Evolutionary conservation across 2,888 invertebrate genomes (phyloP), one percentile per base, ranked within the genome.

Genomic region (Hipparchia sbordonii): DNA sequence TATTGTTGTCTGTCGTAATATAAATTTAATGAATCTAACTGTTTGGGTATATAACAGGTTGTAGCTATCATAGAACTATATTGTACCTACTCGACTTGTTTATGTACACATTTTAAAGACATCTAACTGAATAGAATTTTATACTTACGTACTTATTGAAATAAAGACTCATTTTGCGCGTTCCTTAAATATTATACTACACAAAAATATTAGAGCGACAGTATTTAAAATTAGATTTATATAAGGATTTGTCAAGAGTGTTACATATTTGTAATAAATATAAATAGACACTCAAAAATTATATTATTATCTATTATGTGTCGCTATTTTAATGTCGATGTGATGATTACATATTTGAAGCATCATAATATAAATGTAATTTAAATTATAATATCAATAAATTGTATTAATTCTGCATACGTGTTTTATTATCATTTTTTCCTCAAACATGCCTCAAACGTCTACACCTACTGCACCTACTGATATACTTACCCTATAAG

Each of bases 351-450:
- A 77, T 75, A 76, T 79, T 79, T 80, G 72, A 77, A 79, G 72
- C 77, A 79, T 79, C 79, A 79, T 75, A 52, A 46, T 48, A 77
- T 78, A 54, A 78, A 80, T 80, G 79, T 69, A 82, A 79, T 76
- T 77, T 80, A 82, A 80, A 78, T 79, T 65, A 65, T 52, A 77
- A 80, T 79, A 80, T 82, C 79, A 82, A 82, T 83, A 82, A 83
- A 82, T 77, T 79, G 80, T 82, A 81, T 78, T 72, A 78, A 77
- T 74, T 76, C 73, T 73, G 54, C 39, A 70, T 57, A n/a, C n/a
- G 57, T 48, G 54, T 76, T 77, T 74, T 73, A 57, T 67, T 74
- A 67, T 12, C 33, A 48, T 39, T 60, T 46, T 69, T 48, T 3
- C 48, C 48, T 48, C 48, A 39, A 39, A 39, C 39, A 5, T 48